Evolutionary conservation across 2,888 invertebrate species (phyloP), one percentile per base, ranked within the genome.

Genomic region (Chironomus tentans): DNA sequence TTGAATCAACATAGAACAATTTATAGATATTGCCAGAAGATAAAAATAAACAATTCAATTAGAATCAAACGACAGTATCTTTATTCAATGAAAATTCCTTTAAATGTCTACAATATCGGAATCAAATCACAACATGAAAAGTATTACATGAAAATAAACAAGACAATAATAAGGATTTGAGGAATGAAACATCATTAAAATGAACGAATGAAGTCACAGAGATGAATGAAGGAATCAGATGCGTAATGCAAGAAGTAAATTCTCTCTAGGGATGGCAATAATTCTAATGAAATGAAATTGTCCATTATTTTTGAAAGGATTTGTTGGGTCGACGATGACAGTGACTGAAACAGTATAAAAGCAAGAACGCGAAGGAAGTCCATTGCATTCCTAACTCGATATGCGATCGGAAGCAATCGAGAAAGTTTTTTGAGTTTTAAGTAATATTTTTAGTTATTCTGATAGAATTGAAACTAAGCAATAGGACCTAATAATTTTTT

Each of bases 401-500:
- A 61, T 46, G 18, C 74, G 21, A 6, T 38, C 46, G 68, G 48
- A 68, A 68, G 68, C 65, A 15, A 68, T 62, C 68, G 48, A 48
- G 5, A 2, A 18, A 15, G 6, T 65, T 24, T 38, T 38, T 38
- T 13, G 1, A 65, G 6, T 24, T 38, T 38, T 28, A n/a, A n/a
- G n/a, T n/a, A n/a, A n/a, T n/a, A n/a, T n/a, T n/a, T n/a, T n/a
- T n/a, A n/a, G n/a, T n/a, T 28, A 10, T 38, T 38, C 38, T 38
- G 38, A 10, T 65, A 21, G 18, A 22, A 21, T 5, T 24, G 38
- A 38, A 28, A 28, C 5, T 21, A 65, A 56, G 56, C 15, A 56
- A 56, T 50, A 18, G 18, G n/a, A 13, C 46, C 56, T 50, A 68
- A 78, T 77, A 70, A 87, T 88, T 38, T 38, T 38, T 10, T 38